Conservation (phyloP, 2,113 vertebrate genomes). For the Psophia crepitans region DNA sequence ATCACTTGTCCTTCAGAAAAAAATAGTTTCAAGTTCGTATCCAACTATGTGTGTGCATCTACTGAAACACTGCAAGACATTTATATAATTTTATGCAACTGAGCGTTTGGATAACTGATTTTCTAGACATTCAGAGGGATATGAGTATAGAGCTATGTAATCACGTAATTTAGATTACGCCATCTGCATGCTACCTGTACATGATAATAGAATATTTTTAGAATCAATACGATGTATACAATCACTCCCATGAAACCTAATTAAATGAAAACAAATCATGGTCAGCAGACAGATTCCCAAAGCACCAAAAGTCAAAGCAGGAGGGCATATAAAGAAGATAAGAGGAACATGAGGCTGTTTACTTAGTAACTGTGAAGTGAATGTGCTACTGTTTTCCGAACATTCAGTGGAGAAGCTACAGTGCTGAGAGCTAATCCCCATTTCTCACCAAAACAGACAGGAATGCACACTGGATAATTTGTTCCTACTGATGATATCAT, state of each 20-base stretch:
- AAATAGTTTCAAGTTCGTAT: not conserved
- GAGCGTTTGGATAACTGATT: not conserved
- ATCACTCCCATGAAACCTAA: not conserved
- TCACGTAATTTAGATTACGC: not conserved
- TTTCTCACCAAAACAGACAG: slow-evolving; percentile 46
- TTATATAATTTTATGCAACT: not conserved
- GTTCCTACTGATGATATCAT: slow-evolving; percentile 70
- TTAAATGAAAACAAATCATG: not conserved
- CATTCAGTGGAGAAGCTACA: not conserved
- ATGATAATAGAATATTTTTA: not conserved
- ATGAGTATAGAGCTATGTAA: accelerated
- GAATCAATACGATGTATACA: not conserved
- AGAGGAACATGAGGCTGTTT: not conserved
- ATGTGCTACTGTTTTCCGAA: slow-evolving; percentile 46
- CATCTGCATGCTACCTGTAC: not conserved
- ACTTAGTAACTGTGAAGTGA: not conserved
- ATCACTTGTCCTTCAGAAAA: not conserved
- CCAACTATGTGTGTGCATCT: not conserved
- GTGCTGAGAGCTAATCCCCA: not conserved
- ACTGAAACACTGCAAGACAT: not conserved
- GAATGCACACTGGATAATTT: slow-evolving; percentile 43
- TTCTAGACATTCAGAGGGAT: not conserved
- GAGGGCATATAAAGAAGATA: not conserved
- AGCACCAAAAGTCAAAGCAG: not conserved
- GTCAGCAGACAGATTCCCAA: not conserved